Evolutionary conservation across 2,888 invertebrate species (phyloP), one percentile per base, ranked within the genome.

Genomic region (Rhorus exstirpatorius): DNA sequence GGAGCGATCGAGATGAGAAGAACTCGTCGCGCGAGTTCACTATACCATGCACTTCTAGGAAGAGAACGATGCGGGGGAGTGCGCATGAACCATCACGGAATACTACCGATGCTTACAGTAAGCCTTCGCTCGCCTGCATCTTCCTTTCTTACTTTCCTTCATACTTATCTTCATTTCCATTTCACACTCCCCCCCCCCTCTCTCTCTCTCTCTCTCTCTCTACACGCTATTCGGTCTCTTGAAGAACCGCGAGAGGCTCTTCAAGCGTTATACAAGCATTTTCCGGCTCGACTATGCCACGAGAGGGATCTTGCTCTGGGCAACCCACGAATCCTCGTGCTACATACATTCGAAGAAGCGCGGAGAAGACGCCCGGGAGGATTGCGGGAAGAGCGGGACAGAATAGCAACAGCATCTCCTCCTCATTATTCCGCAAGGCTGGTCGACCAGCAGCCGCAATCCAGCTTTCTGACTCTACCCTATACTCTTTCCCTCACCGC

Each of bases 361-460:
- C n/a, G 24, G 67, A 35, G 60, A 67, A 61, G 74, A 65, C 46
- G 44, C 53, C 41, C 41, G 60, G 38, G 21, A 51, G 61, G 61
- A 70, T 61, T 53, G 51, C 63, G 49, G 60, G 71, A 35, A 55
- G 35, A 44, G 53, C 12, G 53, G 53, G 24, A 17, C 60, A 17
- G 55, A 75, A 75, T 65, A 55, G 65, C 65, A 77, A 67, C 65
- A 71, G 51, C 83, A 67, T 70, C 67, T 74, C 71, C 79, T 83
- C 81, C 81, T 84, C 83, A 84, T 84, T 84, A 84, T 84, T 84
- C 81, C 84, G 76, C 81, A 75, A 82, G 77, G 82, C 72, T 84
- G 76, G 74, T 74, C 74, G 75, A 70, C 76, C 65, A 67, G 61
- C 74, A 46, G 58, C 58, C 76, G 65, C 35, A 51, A 44, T 76